A percentile compares a stretch with the other conserved stretches of the same genome.
phyloP scores from a whole-genome alignment of 2,797 vertebrate species.

The Avahi laniger region DNA sequence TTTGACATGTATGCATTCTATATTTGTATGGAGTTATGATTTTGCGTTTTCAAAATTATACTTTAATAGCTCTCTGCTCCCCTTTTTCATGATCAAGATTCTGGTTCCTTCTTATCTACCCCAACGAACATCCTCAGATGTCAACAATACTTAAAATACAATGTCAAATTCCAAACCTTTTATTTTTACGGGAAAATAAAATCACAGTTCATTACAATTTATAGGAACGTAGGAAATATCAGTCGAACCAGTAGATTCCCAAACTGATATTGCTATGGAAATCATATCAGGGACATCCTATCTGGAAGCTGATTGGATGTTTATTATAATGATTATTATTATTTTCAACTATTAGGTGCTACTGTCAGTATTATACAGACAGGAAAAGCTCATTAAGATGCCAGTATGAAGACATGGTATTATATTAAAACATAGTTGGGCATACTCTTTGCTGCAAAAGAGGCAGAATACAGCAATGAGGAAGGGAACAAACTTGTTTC shows the following conservation, averaged over 20 bases:
- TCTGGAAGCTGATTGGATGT: not conserved
- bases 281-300: not conserved
- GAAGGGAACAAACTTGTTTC: not conserved
- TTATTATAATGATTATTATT: constrained; percentile 27
- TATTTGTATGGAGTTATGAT: not conserved
- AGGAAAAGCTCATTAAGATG: not conserved
- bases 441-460: not conserved
- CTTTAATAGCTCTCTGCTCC: not conserved
- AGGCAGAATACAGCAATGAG: not conserved
- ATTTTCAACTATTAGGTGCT: not conserved
- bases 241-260: not conserved
- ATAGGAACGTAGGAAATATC: not conserved
- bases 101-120: not conserved
- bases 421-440: not conserved
- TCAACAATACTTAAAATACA: not conserved
- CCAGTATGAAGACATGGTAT: not conserved
- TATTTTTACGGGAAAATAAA: not conserved
- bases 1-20: not conserved
- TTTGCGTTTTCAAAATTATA: not conserved
- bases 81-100: not conserved
- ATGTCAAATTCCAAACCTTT: not conserved
- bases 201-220: not conserved
- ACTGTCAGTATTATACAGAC: not conserved
- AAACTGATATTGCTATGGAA: not conserved
- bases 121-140: not conserved